Percentiles rank a stretch among this genome's conserved stretches.
These are phyloP conservation scores for Chelonia mydas DNA, from an alignment of 2,797 vertebrate genomes.

Conservation along the genomic window DNA sequence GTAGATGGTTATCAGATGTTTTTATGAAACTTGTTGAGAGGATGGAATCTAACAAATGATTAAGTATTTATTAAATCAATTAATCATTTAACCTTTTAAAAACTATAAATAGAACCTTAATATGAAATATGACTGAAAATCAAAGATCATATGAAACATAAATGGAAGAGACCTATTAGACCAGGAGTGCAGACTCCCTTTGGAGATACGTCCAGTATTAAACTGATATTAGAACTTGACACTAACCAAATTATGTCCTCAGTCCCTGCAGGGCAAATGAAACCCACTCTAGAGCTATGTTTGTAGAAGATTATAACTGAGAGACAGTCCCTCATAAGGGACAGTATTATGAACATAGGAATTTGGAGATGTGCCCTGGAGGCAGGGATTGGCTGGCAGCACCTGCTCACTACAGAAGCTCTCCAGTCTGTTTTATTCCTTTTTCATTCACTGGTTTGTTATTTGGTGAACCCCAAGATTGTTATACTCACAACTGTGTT, in stretches of 20 bases:
- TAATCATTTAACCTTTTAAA: background rate
- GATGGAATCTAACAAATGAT: background rate
- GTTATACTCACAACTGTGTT: background rate
- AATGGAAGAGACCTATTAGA: background rate
- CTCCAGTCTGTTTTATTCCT: too few species aligned
- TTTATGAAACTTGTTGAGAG: background rate
- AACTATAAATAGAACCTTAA: background rate
- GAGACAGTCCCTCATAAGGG: too few species aligned
- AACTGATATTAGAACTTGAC: background rate
- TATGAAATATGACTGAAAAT: background rate
- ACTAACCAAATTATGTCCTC: background rate
- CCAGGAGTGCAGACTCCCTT: background rate
- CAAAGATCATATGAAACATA: background rate
- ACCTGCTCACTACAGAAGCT: too few species aligned
- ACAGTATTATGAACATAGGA: too few species aligned
- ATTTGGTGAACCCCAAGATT: too few species aligned
- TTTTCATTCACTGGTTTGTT: too few species aligned
- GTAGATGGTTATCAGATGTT: background rate
- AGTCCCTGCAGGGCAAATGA: background rate
- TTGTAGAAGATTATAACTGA: too few species aligned
- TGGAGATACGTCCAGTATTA: background rate
- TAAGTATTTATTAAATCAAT: background rate
- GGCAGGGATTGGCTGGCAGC: too few species aligned
- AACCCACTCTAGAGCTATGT: background rate
- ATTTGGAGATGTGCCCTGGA: too few species aligned